Percentiles rank a stretch among this genome's conserved stretches.
These are phyloP conservation scores for Mormoops blainvillei DNA, from an alignment of 2,113 vertebrate species.

Conservation along the genomic window DNA sequence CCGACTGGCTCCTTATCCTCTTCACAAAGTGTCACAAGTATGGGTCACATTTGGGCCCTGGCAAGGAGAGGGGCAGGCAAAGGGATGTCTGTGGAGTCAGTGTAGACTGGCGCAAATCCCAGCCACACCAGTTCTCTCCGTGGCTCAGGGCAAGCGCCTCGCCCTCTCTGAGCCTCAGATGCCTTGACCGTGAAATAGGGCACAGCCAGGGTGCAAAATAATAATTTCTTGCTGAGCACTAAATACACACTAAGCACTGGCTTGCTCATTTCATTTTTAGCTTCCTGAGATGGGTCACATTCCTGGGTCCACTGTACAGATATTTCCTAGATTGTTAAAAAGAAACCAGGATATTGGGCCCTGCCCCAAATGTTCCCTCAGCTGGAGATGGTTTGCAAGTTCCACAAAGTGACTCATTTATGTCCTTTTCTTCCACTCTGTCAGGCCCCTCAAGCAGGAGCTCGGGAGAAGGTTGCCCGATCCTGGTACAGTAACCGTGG, in stretches of 20 bases:
- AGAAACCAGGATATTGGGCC: not conserved
- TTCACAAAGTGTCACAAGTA: not conserved
- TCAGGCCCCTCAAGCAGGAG: slow-evolving; percentile 94
- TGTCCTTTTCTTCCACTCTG: not conserved
- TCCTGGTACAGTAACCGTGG: slow-evolving; percentile 94
- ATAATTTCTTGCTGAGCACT: not conserved
- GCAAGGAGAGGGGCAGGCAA: not conserved
- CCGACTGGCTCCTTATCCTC: not conserved
- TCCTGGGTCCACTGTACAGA: not conserved
- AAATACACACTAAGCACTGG: not conserved
- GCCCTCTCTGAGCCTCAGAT: not conserved
- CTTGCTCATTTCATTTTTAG: not conserved
- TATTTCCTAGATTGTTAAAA: not conserved
- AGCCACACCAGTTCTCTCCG: no score
- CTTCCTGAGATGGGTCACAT: not conserved
- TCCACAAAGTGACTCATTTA: not conserved
- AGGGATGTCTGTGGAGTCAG: not conserved
- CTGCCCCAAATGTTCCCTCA: not conserved
- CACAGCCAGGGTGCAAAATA: no score
- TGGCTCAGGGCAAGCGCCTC: not conserved
- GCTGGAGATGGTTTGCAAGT: not conserved
- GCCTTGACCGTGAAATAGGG: not conserved
- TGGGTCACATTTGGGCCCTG: not conserved
- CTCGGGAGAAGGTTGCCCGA: slow-evolving; percentile 92
- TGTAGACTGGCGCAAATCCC: no score